Evolutionary conservation across 2,888 invertebrate species (phyloP).

Genomic region (Alloplasta piceator): DNA sequence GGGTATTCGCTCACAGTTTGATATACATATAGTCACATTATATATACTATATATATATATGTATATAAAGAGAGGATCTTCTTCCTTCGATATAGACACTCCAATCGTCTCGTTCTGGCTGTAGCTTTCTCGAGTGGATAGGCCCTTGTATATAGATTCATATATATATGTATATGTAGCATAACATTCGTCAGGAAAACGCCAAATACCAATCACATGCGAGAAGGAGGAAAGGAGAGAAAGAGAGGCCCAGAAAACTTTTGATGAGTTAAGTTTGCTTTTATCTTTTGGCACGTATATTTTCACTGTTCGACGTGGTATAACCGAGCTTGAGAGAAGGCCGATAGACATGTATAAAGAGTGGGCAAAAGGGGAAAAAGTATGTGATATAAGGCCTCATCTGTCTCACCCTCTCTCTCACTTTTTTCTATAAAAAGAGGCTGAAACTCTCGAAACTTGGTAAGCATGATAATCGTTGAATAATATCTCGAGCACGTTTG

Average conservation of each 20-base stretch:
- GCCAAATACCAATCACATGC: constrained; percentile 60
- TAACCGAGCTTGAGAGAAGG: constrained; percentile 30
- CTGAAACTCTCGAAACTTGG: not conserved
- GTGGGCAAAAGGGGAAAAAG: constrained; percentile 25
- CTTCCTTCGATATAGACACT: constrained; percentile 29
- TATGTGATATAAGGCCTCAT: constrained; percentile 2
- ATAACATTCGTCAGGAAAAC: constrained; percentile 56
- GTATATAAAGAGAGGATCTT: not conserved
- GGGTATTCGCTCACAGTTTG: constrained; percentile 14
- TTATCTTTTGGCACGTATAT: constrained; percentile 64
- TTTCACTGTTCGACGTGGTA: constrained; percentile 58
- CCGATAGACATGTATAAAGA: constrained; percentile 34
- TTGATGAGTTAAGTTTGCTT: constrained; percentile 66
- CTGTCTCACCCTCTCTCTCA: not conserved
- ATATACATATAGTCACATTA: not conserved
- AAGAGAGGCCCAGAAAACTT: constrained; percentile 54
- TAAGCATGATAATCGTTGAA: constrained; percentile 7
- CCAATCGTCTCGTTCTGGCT: constrained; percentile 47
- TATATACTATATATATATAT: constrained; percentile 1
- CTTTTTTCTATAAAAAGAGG: not conserved
- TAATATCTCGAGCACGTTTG: not conserved
- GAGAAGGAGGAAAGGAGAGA: constrained; percentile 33
- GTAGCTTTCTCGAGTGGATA: constrained; percentile 29
- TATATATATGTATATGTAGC: constrained; percentile 16
- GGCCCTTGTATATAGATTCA: constrained; percentile 15